phyloP scores from a whole-genome alignment of 1,140 invertebrate genomes.

The Belonocnema kinseyi region DNA sequence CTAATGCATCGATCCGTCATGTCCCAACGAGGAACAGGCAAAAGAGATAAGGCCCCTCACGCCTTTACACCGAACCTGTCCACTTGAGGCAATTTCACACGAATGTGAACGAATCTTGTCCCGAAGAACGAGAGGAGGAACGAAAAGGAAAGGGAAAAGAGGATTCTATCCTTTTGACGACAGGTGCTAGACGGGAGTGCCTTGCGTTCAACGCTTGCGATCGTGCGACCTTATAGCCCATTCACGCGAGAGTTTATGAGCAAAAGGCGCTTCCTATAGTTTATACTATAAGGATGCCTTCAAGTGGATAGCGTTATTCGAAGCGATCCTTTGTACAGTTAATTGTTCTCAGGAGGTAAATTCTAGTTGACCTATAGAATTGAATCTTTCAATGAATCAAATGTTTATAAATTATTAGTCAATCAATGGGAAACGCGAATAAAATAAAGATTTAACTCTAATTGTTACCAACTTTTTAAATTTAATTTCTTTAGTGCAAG shows the following conservation, averaged over 20 bases:
- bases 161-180: neutral
- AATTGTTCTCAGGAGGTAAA: neutral
- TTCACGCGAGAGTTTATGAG: conserved; percentile 20
- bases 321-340: neutral
- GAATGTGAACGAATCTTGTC: neutral
- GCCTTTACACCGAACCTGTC: neutral
- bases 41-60: neutral
- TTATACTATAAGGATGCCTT: conserved; percentile 32
- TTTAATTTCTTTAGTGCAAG: no score
- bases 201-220: conserved; percentile 32
- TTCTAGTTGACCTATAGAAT: neutral
- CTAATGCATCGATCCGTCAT: conserved; percentile 67
- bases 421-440: neutral
- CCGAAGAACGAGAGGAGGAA: neutral
- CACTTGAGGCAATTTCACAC: neutral
- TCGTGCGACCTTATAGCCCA: neutral
- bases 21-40: conserved; percentile 38
- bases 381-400: neutral
- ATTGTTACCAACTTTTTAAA: neutral
- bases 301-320: conserved; percentile 21
- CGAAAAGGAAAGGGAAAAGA: neutral
- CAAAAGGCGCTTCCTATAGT: neutral
- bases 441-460: neutral
- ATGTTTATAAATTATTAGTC: neutral
- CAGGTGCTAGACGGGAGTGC: conserved; percentile 47